Evolutionary conservation across 2,888 invertebrate genomes (phyloP).

Genomic region (Eumacrocentrus americanus): DNA sequence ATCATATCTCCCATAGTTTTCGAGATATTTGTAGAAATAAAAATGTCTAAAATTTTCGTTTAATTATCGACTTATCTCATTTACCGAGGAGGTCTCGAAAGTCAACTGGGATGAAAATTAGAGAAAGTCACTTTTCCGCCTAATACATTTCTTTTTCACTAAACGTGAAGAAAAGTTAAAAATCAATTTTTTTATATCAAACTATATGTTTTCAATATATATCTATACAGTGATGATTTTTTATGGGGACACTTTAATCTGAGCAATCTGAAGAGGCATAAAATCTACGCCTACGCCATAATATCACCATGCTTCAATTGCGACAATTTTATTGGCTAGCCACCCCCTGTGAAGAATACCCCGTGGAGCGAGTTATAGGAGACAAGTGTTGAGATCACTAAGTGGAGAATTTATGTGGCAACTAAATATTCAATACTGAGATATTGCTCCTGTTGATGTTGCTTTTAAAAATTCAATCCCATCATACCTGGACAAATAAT

Average conservation of each 20-base stretch:
- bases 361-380: constrained; percentile 20
- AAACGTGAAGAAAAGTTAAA: background rate
- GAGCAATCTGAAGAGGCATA: background rate
- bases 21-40: too few species aligned
- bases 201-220: too few species aligned
- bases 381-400: constrained; percentile 24
- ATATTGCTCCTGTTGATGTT: too few species aligned
- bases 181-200: background rate
- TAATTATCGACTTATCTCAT: too few species aligned
- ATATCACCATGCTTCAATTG: constrained; percentile 18
- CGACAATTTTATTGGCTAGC: constrained; percentile 23
- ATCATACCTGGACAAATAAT: constrained; percentile 2
- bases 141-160: too few species aligned
- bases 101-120: too few species aligned
- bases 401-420: constrained; percentile 21
- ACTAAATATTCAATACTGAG: too few species aligned
- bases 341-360: constrained; percentile 4
- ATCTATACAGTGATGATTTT: too few species aligned
- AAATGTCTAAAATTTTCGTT: too few species aligned
- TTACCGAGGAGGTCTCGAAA: too few species aligned
- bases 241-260: background rate
- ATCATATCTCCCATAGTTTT: too few species aligned
- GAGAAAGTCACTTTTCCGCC: too few species aligned
- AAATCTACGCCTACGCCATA: background rate
- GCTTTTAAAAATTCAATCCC: background rate